Conservation (phyloP, 2,113 vertebrate genomes). For the Silurus meridionalis region DNA sequence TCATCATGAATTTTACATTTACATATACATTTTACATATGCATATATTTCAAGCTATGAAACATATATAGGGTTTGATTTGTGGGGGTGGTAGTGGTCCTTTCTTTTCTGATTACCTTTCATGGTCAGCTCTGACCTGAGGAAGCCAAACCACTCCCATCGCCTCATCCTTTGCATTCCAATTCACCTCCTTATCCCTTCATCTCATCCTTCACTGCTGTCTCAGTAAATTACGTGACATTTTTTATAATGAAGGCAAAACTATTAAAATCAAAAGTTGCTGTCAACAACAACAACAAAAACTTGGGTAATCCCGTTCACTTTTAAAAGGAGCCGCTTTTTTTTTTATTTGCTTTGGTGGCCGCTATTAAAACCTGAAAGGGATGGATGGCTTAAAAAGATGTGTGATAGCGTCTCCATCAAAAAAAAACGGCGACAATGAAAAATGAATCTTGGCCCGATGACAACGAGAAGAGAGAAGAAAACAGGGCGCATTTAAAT, state of each 20-base stretch:
- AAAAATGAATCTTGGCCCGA: constrained; percentile 73
- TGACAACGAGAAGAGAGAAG: constrained; percentile 67
- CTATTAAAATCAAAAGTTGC: constrained; percentile 76
- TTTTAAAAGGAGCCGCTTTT: constrained; percentile 63
- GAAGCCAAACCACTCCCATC: constrained; percentile 60
- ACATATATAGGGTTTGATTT: neutral
- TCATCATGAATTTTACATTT: too few relatives aligned
- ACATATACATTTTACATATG: neutral
- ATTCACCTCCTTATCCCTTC: constrained; percentile 57
- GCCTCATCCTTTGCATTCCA: constrained; percentile 72
- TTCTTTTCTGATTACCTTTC: neutral
- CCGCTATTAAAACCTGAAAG: constrained; percentile 77
- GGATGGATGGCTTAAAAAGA: constrained; percentile 74
- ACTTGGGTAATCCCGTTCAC: constrained; percentile 70
- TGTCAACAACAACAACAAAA: constrained; percentile 71
- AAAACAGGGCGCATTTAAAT: constrained; percentile 76
- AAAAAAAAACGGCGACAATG: constrained; percentile 68
- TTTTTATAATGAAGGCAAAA: constrained; percentile 68
- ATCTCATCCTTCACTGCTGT: constrained; percentile 59
- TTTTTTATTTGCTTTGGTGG: constrained; percentile 59
- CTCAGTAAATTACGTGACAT: constrained; percentile 66
- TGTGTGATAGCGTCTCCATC: constrained; percentile 74
- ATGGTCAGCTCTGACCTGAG: neutral
- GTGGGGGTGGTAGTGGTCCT: too few relatives aligned
- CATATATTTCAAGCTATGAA: neutral